Evolutionary conservation across 2,113 vertebrate species (phyloP).

Genomic region (Oreochromis aureus): DNA sequence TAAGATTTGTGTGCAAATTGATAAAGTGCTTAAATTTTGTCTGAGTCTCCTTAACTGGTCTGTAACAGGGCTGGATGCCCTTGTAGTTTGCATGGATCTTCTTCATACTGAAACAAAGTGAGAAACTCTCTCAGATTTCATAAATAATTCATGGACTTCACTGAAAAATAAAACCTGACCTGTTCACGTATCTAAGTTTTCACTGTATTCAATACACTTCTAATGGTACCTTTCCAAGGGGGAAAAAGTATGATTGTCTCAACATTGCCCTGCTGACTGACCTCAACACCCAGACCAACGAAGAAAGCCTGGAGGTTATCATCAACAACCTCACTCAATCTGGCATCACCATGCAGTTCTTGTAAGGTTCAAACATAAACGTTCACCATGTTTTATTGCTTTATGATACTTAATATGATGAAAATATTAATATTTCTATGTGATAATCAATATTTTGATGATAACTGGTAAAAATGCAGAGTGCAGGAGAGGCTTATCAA

Average conservation of each 20-base stretch:
- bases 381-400: background rate
- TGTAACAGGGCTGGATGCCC: conserved; percentile 85
- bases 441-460: background rate
- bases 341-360: conserved; percentile 86
- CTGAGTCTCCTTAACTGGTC: conserved; percentile 44
- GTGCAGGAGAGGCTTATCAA: background rate
- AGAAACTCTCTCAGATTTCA: background rate
- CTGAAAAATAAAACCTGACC: background rate
- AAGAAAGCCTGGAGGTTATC: conserved; percentile 86
- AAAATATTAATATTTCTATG: background rate
- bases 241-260: conserved; percentile 83
- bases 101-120: conserved; percentile 77
- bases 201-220: background rate
- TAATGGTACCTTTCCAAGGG: conserved; percentile 60
- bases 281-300: conserved; percentile 78
- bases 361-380: conserved; percentile 74
- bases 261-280: conserved; percentile 88
- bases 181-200: background rate
- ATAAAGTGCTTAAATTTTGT: background rate
- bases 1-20: background rate
- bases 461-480: background rate
- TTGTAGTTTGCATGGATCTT: conserved; percentile 95
- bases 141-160: background rate
- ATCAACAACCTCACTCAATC: conserved; percentile 81
- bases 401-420: background rate